phyloP scores from a whole-genome alignment of 2,797 vertebrate genomes.

The Delichon dasypus region DNA sequence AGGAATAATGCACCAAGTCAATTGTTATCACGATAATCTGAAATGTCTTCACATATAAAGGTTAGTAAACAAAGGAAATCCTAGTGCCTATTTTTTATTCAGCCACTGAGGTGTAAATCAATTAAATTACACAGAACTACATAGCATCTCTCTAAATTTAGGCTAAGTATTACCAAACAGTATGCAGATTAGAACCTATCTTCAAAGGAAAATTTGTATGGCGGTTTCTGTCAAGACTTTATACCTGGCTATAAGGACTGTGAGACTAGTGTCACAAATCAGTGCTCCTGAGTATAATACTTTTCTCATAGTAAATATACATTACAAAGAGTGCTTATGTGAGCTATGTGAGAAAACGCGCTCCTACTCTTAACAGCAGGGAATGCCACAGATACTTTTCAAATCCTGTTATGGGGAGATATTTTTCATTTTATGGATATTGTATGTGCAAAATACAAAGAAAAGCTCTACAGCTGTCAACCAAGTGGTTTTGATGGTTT shows the following conservation, averaged over 20 bases:
- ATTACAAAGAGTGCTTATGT: not conserved
- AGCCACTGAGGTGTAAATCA: not conserved
- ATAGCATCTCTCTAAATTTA: not conserved
- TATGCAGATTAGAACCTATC: not conserved
- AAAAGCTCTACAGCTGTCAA: not conserved
- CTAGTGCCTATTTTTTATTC: not conserved
- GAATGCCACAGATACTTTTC: not conserved
- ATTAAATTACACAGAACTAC: not conserved
- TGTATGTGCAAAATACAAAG: not conserved
- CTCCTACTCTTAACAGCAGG: not conserved
- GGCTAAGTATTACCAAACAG: not conserved
- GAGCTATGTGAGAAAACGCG: not conserved
- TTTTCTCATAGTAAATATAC: not conserved
- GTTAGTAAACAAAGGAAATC: not conserved
- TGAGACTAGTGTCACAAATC: not conserved
- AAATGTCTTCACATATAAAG: not conserved
- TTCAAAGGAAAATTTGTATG: not conserved
- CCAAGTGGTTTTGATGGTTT: not conserved
- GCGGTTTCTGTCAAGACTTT: not conserved
- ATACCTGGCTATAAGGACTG: not conserved
- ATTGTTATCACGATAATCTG: rapidly evolving
- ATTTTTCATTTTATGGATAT: not conserved
- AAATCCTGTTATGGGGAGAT: not conserved
- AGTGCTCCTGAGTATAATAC: not conserved
- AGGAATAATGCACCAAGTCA: not conserved